Conservation (phyloP, 1,140 invertebrate species). For the Drosophila funebris region DNA sequence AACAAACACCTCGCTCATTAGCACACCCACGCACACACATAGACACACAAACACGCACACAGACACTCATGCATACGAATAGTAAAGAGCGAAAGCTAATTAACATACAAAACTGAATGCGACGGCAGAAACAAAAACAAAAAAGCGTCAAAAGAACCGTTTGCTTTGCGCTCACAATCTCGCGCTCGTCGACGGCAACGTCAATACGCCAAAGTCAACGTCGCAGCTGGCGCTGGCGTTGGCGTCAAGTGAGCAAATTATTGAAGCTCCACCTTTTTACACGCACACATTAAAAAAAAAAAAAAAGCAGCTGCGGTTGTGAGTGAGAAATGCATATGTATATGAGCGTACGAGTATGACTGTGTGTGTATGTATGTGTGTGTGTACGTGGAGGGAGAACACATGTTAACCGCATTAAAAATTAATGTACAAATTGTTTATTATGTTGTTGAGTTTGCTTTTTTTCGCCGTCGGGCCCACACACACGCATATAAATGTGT, state of each 20-base stretch:
- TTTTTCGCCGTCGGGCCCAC: constrained; percentile 44
- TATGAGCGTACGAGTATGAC: background rate
- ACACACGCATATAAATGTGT: constrained; percentile 29
- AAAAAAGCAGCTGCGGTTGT: constrained; percentile 9
- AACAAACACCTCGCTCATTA: constrained; percentile 67
- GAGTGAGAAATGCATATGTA: constrained; percentile 15
- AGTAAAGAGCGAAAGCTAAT: constrained; percentile 62
- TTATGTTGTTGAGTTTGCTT: constrained; percentile 67
- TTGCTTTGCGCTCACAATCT: constrained; percentile 41
- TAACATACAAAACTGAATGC: constrained; percentile 74
- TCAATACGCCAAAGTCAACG: constrained; percentile 11
- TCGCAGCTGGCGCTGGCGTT: constrained; percentile 5
- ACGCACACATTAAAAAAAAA: constrained; percentile 49
- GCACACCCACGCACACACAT: constrained; percentile 58
- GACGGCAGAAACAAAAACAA: constrained; percentile 28
- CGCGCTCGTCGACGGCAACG: constrained; percentile 18
- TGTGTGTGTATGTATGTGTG: constrained; percentile 3
- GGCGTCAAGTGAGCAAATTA: constrained; percentile 73
- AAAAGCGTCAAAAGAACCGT: constrained; percentile 26
- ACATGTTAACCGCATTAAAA: constrained; percentile 81
- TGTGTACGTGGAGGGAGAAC: constrained; percentile 40
- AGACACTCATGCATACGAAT: background rate
- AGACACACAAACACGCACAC: constrained; percentile 17
- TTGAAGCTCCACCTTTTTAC: constrained; percentile 79
- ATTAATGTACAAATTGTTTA: constrained; percentile 82